phyloP scores from a whole-genome alignment of 2,797 vertebrate species.

The Myripristis murdjan region DNA sequence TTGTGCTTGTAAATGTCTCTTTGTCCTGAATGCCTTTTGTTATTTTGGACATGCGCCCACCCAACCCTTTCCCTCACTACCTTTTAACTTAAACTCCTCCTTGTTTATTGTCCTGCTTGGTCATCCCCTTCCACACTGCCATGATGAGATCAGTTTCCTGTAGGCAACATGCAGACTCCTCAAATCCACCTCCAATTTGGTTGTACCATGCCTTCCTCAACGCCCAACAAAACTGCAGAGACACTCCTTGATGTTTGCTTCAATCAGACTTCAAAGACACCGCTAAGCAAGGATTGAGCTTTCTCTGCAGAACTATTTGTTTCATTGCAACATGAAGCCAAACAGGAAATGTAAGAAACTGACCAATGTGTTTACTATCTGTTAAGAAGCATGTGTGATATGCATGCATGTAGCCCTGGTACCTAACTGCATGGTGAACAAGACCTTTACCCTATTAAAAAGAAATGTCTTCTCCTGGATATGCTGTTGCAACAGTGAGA shows the following conservation, averaged over 20 bases:
- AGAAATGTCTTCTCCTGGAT: slow-evolving; percentile 45
- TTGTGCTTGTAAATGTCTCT: slow-evolving; percentile 94
- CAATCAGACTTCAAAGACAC: slow-evolving; percentile 55
- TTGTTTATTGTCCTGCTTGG: slow-evolving; percentile 79
- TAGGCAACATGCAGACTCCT: slow-evolving; percentile 83
- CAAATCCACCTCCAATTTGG: slow-evolving; percentile 58
- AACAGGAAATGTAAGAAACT: slow-evolving; percentile 74
- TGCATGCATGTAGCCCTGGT: slow-evolving; percentile 70
- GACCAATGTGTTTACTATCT: slow-evolving; percentile 71
- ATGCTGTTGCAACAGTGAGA: slow-evolving; percentile 48
- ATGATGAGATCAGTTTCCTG: slow-evolving; percentile 81
- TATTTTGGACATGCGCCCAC: slow-evolving; percentile 74
- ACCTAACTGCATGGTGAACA: slow-evolving; percentile 69
- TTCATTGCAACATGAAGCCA: slow-evolving; percentile 61
- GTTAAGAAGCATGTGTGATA: slow-evolving; percentile 69
- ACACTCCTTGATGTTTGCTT: slow-evolving; percentile 46
- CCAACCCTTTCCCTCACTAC: slow-evolving; percentile 40
- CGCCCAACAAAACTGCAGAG: slow-evolving; percentile 37
- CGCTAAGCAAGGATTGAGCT: slow-evolving; percentile 49
- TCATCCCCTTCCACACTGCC: slow-evolving; percentile 72
- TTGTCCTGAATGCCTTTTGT: slow-evolving; percentile 87
- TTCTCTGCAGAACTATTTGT: slow-evolving; percentile 57
- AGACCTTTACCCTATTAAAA: slow-evolving; percentile 29
- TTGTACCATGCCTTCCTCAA: slow-evolving; percentile 46
- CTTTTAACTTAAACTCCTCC: slow-evolving; percentile 72